phyloP scores from a whole-genome alignment of 2,888 invertebrate genomes.

The Zaprionus lineosus region DNA sequence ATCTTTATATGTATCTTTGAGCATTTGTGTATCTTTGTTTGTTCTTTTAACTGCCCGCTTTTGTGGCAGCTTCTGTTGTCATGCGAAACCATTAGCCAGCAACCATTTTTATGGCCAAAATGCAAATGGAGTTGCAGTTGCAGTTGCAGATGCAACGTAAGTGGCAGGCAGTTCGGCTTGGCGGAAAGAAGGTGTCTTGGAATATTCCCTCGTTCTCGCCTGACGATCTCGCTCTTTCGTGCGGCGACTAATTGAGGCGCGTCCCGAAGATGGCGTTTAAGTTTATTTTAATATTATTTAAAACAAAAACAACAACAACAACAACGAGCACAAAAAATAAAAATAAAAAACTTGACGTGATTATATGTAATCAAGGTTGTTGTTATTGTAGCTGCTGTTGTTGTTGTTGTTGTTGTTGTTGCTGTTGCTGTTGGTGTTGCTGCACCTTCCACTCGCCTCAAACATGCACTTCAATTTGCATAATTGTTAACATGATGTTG shows the following conservation, averaged over 20 bases:
- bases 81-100: slow-evolving; percentile 18
- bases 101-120: slow-evolving; percentile 34
- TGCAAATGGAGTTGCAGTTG: slow-evolving; percentile 26
- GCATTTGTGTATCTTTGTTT: slow-evolving; percentile 2
- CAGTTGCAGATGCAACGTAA: no score
- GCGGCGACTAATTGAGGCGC: slow-evolving; percentile 51
- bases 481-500: slow-evolving; percentile 81
- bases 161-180: no score
- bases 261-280: slow-evolving; percentile 72
- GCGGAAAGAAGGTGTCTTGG: slow-evolving; percentile 59
- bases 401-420: slow-evolving; percentile 13
- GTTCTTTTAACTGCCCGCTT: slow-evolving; percentile 13
- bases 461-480: slow-evolving; percentile 80
- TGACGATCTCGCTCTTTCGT: slow-evolving; percentile 29
- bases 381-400: slow-evolving; percentile 20
- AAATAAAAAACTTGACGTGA: slow-evolving; percentile 77
- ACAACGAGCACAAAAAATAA: slow-evolving; percentile 4
- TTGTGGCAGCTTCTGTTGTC: slow-evolving; percentile 13
- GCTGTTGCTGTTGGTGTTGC: no score
- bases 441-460: slow-evolving; percentile 32
- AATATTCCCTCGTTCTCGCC: slow-evolving; percentile 63
- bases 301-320: slow-evolving; percentile 1
- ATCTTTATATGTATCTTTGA: not conserved
- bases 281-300: slow-evolving; percentile 56
- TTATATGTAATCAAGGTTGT: slow-evolving; percentile 77